Conservation (phyloP, 2,113 vertebrate species). For the Pica pica region DNA sequence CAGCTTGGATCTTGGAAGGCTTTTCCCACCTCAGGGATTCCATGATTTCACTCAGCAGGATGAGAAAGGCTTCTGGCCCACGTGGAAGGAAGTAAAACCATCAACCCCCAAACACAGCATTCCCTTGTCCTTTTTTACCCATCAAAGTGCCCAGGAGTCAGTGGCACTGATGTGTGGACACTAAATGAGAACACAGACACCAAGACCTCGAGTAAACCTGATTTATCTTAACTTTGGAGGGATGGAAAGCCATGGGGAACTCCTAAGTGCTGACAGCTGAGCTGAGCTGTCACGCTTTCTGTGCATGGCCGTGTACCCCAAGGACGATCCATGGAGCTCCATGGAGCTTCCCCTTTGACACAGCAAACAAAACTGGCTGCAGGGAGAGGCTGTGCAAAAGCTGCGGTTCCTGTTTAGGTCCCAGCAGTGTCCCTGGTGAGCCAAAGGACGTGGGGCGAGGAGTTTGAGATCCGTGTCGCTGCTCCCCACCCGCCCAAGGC, state of each 20-base stretch:
- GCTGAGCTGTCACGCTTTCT: background rate
- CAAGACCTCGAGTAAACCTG: background rate
- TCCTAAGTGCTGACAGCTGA: background rate
- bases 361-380: background rate
- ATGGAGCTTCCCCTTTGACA: background rate
- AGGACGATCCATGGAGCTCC: background rate
- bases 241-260: background rate
- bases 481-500: background rate
- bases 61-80: constrained; percentile 11
- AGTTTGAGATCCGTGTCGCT: background rate
- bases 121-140: background rate
- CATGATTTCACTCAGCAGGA: background rate
- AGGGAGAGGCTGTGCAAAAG: background rate
- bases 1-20: background rate
- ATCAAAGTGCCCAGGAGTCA: background rate
- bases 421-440: background rate
- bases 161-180: background rate
- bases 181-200: background rate
- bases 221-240: background rate
- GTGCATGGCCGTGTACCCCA: accelerated
- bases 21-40: accelerated
- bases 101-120: background rate
- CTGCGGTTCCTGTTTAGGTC: background rate
- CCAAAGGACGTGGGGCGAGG: background rate
- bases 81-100: background rate